Percentiles rank a stretch among this genome's conserved stretches.
phyloP scores from a whole-genome alignment of 2,888 invertebrate species.

The Drosophila lutescens region DNA sequence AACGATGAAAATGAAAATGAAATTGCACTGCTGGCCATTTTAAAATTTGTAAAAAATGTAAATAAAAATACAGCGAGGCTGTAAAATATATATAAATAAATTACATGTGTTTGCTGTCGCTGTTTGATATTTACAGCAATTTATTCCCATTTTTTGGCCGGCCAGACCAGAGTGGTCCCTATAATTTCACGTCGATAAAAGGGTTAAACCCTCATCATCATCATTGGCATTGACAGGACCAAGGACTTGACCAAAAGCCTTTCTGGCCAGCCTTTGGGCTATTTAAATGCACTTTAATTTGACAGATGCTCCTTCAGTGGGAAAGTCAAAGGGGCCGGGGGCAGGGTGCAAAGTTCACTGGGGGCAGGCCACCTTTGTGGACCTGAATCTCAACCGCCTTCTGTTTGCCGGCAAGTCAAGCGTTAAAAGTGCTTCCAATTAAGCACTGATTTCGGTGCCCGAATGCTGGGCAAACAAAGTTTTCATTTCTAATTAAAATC shows the following conservation, averaged over 20 bases:
- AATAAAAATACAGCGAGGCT: neutral
- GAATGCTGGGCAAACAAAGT: slow-evolving; percentile 39
- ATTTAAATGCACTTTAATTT: slow-evolving; percentile 39
- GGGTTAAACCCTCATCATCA: slow-evolving; percentile 27
- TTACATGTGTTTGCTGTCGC: slow-evolving; percentile 47
- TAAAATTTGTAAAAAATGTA: slow-evolving; percentile 28
- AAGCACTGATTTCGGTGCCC: slow-evolving; percentile 31
- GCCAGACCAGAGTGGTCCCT: neutral
- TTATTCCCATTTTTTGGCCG: slow-evolving; percentile 28
- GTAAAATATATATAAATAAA: slow-evolving; percentile 38
- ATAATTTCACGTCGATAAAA: slow-evolving; percentile 33
- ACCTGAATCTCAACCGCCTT: neutral
- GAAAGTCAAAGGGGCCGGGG: slow-evolving; percentile 1
- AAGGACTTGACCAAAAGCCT: slow-evolving; percentile 3
- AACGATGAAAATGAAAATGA: slow-evolving; percentile 30
- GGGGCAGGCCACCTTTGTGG: slow-evolving; percentile 34
- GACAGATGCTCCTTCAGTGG: slow-evolving; percentile 14
- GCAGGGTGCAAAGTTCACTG: slow-evolving; percentile 3
- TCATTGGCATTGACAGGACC: slow-evolving; percentile 31
- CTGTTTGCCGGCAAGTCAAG: slow-evolving; percentile 32
- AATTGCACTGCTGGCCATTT: slow-evolving; percentile 44
- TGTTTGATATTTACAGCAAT: slow-evolving; percentile 42
- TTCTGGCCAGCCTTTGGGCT: slow-evolving; percentile 3
- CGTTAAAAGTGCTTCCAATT: slow-evolving; percentile 51
- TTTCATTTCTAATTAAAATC: slow-evolving; percentile 57